These are phyloP conservation scores for Poliocrania exsul DNA, from an alignment of 2,797 vertebrate species.

Conservation along the genomic window DNA sequence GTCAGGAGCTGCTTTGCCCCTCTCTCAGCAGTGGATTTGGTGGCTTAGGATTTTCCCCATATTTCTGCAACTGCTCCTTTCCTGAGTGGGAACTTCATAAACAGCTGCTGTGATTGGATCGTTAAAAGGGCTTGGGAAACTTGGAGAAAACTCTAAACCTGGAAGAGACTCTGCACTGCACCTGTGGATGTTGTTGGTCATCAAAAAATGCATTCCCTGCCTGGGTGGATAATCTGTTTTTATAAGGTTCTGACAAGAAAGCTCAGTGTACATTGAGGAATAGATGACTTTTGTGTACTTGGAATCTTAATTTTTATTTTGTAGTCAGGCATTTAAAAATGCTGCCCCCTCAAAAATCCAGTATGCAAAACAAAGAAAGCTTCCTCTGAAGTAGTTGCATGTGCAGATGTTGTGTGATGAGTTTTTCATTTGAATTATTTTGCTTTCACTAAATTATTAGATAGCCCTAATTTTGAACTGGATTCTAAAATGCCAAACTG, in stretches of 20 bases:
- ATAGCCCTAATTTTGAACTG: not conserved
- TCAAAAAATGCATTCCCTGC: not conserved
- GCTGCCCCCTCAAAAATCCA: not conserved
- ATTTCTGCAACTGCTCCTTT: not conserved
- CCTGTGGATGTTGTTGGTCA: not conserved
- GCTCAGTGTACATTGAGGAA: not conserved
- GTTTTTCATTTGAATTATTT: not conserved
- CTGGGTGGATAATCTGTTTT: not conserved
- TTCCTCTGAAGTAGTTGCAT: not conserved
- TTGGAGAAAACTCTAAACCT: not conserved
- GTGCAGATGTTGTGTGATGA: not conserved
- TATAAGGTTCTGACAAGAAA: not conserved
- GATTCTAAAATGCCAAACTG: not conserved
- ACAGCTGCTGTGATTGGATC: not conserved
- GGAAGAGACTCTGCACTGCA: not conserved
- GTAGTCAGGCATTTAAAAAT: not conserved
- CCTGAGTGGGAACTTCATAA: not conserved
- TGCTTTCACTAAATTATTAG: not conserved
- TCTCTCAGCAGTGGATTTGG: not conserved
- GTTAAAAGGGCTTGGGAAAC: not conserved
- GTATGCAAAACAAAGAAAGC: not conserved
- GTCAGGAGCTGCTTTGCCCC: not conserved
- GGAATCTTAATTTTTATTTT: not conserved
- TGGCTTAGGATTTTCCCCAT: not conserved
- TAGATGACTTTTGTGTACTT: not conserved